phyloP scores from a whole-genome alignment of 2,888 invertebrate species.

The Mythimna lalbum region DNA sequence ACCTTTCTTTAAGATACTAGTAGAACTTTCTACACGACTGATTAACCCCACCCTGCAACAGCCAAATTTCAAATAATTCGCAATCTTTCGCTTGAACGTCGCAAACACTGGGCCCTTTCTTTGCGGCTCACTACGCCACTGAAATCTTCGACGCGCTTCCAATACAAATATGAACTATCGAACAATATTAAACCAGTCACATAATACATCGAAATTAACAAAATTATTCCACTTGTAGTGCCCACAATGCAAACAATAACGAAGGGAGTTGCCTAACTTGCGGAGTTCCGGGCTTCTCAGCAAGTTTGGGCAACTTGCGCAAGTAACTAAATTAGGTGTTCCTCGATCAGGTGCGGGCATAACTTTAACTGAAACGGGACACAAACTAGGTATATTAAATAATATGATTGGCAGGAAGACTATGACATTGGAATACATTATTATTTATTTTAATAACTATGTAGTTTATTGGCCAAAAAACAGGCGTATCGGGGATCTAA shows the following conservation, averaged over 20 bases:
- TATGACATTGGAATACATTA: constrained; percentile 13
- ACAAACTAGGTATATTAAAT: constrained; percentile 29
- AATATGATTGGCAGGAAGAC: constrained; percentile 35
- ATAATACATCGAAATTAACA: constrained; percentile 18
- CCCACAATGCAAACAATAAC: constrained; percentile 32
- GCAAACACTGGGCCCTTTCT: too few relatives aligned
- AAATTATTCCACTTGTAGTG: constrained; percentile 16
- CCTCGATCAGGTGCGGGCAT: constrained; percentile 22
- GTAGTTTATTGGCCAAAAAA: not conserved
- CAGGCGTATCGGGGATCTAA: too few relatives aligned
- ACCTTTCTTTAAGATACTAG: too few relatives aligned
- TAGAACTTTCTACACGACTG: too few relatives aligned
- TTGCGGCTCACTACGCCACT: too few relatives aligned
- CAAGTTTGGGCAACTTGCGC: constrained; percentile 31
- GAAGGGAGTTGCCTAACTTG: constrained; percentile 14
- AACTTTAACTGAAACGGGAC: constrained; percentile 43
- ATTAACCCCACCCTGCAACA: too few relatives aligned
- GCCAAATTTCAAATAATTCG: too few relatives aligned
- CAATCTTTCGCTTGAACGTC: too few relatives aligned
- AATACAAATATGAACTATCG: not conserved
- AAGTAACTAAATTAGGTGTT: constrained; percentile 46
- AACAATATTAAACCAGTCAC: constrained; percentile 19
- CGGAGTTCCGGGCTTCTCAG: constrained; percentile 2
- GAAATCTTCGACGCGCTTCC: not conserved
- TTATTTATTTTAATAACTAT: not conserved